Conservation (phyloP, 2,888 invertebrate genomes). For the Mimumesa dahlbomi region DNA sequence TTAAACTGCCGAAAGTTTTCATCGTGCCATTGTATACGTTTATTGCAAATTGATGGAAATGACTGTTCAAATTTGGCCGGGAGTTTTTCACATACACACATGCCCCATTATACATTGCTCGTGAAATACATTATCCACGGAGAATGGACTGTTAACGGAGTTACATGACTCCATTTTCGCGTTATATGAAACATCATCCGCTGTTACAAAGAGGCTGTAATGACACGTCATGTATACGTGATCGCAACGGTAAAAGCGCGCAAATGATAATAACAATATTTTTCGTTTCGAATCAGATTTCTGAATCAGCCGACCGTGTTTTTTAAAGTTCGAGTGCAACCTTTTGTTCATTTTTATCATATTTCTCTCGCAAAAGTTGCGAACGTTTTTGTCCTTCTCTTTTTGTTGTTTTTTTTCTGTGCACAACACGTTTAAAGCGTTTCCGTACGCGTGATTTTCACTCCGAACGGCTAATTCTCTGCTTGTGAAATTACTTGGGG, state of each 20-base stretch:
- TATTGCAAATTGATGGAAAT: conserved; percentile 64
- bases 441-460: neutral
- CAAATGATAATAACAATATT: conserved; percentile 42
- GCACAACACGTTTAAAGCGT: neutral
- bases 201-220: conserved; percentile 62
- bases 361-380: too few relatives aligned
- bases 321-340: neutral
- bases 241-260: conserved; percentile 43
- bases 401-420: too few relatives aligned
- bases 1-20: conserved; percentile 59
- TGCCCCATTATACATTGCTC: conserved; percentile 51
- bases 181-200: conserved; percentile 63
- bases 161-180: conserved; percentile 67
- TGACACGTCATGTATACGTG: conserved; percentile 53
- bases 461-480: conserved; percentile 24
- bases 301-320: neutral
- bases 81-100: conserved; percentile 54
- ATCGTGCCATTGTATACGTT: conserved; percentile 52
- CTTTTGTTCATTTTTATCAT: too few relatives aligned
- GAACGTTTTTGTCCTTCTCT: too few relatives aligned
- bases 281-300: conserved; percentile 9
- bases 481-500: conserved; percentile 39
- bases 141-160: conserved; percentile 66
- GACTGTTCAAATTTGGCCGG: conserved; percentile 60
- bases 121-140: conserved; percentile 60